These are phyloP conservation scores for Crossaster papposus DNA, from an alignment of 53 echinoderm and acorn worm species.

Conservation along the genomic window DNA sequence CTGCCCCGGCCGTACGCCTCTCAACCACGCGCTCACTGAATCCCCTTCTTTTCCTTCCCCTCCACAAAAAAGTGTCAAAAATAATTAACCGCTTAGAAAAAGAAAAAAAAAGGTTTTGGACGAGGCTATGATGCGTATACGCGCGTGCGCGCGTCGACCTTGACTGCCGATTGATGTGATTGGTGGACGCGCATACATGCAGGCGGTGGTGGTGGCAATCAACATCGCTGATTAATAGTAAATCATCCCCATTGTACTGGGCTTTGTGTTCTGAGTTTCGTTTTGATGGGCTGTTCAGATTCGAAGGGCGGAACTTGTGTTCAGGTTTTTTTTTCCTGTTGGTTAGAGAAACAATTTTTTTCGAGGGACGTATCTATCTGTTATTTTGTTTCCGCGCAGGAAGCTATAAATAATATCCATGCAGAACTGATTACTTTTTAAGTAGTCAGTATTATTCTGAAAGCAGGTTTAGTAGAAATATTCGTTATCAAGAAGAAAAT, in stretches of 20 bases:
- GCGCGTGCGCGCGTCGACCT: not conserved
- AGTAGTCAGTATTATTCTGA: too few relatives aligned
- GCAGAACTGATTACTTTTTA: too few relatives aligned
- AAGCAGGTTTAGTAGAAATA: too few relatives aligned
- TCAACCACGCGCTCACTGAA: not conserved
- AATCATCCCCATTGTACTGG: constrained; percentile 28
- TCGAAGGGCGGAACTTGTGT: constrained; percentile 3
- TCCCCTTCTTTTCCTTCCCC: too few relatives aligned
- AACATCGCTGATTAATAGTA: constrained; percentile 32
- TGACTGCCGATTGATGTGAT: not conserved
- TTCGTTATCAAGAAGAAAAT: too few relatives aligned
- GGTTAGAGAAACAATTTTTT: not conserved
- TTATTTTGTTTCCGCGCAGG: too few relatives aligned
- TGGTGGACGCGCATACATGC: not conserved
- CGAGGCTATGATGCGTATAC: not conserved
- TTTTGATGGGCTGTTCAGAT: not conserved
- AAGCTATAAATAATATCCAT: too few relatives aligned
- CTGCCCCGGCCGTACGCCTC: constrained; percentile 6
- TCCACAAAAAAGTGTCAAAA: constrained; percentile 45
- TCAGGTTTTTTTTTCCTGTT: not conserved
- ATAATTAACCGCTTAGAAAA: constrained; percentile 28
- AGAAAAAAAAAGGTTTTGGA: constrained; percentile 8
- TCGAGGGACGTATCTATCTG: too few relatives aligned
- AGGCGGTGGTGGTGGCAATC: constrained; percentile 13
- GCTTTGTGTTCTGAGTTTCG: constrained; percentile 28